Evolutionary conservation across 2,113 vertebrate species (phyloP).

Genomic region (Bubo scandiacus): DNA sequence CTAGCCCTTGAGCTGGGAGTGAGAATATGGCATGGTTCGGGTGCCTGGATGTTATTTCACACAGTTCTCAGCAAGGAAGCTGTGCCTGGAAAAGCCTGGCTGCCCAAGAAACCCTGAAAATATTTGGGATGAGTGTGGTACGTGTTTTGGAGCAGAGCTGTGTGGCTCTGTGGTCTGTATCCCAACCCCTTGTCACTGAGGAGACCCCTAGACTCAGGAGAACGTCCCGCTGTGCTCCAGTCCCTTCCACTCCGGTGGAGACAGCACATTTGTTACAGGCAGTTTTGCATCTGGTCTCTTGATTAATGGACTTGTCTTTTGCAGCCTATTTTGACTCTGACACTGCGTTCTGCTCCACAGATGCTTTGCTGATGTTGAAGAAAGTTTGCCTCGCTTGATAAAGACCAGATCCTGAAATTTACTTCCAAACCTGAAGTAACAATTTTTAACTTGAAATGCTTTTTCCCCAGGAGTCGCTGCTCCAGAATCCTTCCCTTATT

Average conservation of each 20-base stretch:
- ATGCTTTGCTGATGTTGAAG: slow-evolving; percentile 69
- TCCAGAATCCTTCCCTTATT: slow-evolving; percentile 84
- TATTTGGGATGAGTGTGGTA: slow-evolving; percentile 24
- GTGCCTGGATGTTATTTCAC: slow-evolving; percentile 16
- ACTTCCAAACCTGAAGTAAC: slow-evolving; percentile 83
- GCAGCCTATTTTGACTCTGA: slow-evolving; percentile 63
- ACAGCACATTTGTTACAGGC: slow-evolving; percentile 37
- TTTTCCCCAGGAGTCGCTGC: slow-evolving; percentile 71
- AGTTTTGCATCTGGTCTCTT: slow-evolving; percentile 56
- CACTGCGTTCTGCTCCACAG: slow-evolving; percentile 61
- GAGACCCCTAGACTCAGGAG: slow-evolving; percentile 15
- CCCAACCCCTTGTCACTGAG: slow-evolving; percentile 43
- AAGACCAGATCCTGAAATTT: slow-evolving; percentile 82
- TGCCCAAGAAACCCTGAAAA: slow-evolving; percentile 41
- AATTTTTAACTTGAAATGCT: slow-evolving; percentile 81
- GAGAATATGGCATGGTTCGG: not conserved
- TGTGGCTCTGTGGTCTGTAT: slow-evolving; percentile 49
- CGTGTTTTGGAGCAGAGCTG: slow-evolving; percentile 51
- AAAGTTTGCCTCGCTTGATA: slow-evolving; percentile 77
- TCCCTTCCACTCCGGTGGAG: slow-evolving; percentile 30
- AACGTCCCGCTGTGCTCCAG: slow-evolving; percentile 13
- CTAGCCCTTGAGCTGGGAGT: not conserved
- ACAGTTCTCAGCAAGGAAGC: slow-evolving; percentile 19
- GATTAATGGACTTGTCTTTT: slow-evolving; percentile 70
- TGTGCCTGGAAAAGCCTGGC: slow-evolving; percentile 48